A percentile compares a stretch with the other conserved stretches of the same genome.
phyloP scores from a whole-genome alignment of 2,113 vertebrate genomes.

The Ictidomys tridecemlineatus region DNA sequence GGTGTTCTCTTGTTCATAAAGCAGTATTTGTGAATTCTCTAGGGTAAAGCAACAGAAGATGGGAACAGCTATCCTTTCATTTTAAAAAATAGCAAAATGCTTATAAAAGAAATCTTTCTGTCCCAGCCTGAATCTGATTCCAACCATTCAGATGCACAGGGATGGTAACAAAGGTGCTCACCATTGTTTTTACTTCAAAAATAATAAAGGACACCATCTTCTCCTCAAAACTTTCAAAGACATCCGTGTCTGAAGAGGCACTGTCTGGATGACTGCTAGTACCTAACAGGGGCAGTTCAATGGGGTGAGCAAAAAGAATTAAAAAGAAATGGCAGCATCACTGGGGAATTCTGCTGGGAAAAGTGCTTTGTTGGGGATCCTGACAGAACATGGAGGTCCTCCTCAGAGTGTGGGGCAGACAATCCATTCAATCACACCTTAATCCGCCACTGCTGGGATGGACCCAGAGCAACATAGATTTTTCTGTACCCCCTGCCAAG shows the following conservation, averaged over 20 bases:
- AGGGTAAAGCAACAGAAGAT: not conserved
- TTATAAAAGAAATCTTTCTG: not conserved
- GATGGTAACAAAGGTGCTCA: not conserved
- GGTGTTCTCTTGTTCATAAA: not conserved
- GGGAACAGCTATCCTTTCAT: not conserved
- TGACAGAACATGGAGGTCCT: constrained; percentile 6
- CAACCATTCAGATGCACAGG: not conserved
- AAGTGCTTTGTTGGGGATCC: constrained; percentile 1
- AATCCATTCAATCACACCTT: constrained; percentile 76
- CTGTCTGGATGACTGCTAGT: not conserved
- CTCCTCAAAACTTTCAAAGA: not conserved
- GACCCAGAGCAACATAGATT: constrained; percentile 80
- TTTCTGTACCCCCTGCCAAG: constrained; percentile 77
- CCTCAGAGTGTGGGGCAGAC: constrained; percentile 41
- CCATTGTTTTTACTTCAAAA: not conserved
- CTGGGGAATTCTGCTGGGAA: not conserved
- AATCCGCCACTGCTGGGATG: constrained; percentile 76
- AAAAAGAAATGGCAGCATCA: not conserved
- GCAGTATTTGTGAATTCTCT: not conserved
- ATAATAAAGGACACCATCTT: not conserved
- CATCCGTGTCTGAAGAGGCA: not conserved
- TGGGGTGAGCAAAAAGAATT: not conserved
- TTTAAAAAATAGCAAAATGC: not conserved
- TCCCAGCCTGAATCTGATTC: not conserved
- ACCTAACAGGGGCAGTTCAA: not conserved